Evolutionary conservation across 2,113 vertebrate species (phyloP).

Genomic region (Psephotus haematonotus): DNA sequence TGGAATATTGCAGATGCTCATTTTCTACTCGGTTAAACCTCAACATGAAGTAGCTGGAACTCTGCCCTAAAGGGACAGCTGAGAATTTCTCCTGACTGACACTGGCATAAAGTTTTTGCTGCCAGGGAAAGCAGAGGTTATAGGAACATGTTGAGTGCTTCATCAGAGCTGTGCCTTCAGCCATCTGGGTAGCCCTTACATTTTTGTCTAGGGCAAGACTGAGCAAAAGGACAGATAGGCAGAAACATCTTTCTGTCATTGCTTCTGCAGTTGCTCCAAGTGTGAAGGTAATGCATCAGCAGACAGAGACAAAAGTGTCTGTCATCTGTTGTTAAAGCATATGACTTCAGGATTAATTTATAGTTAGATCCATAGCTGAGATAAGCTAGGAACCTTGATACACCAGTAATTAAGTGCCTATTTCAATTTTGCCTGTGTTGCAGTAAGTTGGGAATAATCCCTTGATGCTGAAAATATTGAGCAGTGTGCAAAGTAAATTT

Average conservation of each 20-base stretch:
- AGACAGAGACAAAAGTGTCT: background rate
- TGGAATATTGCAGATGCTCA: constrained; percentile 17
- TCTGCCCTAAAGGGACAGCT: constrained; percentile 19
- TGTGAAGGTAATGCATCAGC: background rate
- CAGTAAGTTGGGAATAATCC: background rate
- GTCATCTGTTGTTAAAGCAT: background rate
- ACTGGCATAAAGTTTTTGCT: background rate
- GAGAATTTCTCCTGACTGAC: constrained; percentile 2
- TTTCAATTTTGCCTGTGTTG: background rate
- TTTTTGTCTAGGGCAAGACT: background rate
- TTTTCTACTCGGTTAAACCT: constrained; percentile 22
- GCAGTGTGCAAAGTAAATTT: background rate
- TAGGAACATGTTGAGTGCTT: background rate
- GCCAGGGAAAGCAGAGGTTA: background rate
- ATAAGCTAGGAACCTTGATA: background rate
- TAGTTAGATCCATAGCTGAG: background rate
- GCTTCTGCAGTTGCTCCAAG: background rate
- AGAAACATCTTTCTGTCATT: background rate
- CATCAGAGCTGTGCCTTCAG: background rate
- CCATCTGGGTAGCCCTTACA: background rate
- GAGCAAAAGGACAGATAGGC: background rate
- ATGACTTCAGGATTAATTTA: background rate
- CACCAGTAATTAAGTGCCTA: background rate
- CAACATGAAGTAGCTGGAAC: constrained; percentile 26
- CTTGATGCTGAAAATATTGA: background rate